Base-by-base conservation (phyloP, 2,888 invertebrate species). In the Agrilus biguttatus region DNA sequence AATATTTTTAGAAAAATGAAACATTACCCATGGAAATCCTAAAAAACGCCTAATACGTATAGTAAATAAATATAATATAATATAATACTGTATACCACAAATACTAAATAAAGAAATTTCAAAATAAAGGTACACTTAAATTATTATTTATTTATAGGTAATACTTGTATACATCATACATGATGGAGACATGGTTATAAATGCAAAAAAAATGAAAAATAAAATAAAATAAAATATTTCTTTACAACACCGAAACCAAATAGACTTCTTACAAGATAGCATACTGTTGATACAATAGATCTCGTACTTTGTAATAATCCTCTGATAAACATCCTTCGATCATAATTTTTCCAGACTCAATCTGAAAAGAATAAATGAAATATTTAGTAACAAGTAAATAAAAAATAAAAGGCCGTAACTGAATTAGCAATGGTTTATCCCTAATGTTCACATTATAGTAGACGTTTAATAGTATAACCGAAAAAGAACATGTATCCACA, bases 301-400 rank as follows among this genome's bases (percentile, higher is more conserved):
- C 88, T 44, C 95, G 74, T 38, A 98, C 85, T 73, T 79, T 84
- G 67, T 86, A 98, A 66, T 93, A 98, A 53, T 97, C 95, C 55
- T 93, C 91, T 7, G 91, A 89, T 1, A 95, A 69, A 44, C 88
- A 85, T 0, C 98, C 97, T 69, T 98, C 97, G 46, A 98, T 68
- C 33, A 90, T 83, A 34, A 98, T 86, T 59, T 83, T 80, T 0
- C 96, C 96, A 41, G 85, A 81, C 57, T 96, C 95, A 66, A 88
- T 80, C 83, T 90, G 67, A 53, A 76, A 77, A 48, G 57, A 52
- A 55, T 51, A 49, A 37, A 37, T 43, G 34, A 39, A 37, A 42
- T 39, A 40, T 28, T 36, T 41, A 37, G 33, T 39, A 41, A 14
- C 36, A 34, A 37, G 23, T 41, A 42, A 36, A 36, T 2, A 12